A percentile compares a stretch with the other conserved stretches of the same genome.
phyloP scores from a whole-genome alignment of 2,797 vertebrate genomes.

The Semotilus atromaculatus region DNA sequence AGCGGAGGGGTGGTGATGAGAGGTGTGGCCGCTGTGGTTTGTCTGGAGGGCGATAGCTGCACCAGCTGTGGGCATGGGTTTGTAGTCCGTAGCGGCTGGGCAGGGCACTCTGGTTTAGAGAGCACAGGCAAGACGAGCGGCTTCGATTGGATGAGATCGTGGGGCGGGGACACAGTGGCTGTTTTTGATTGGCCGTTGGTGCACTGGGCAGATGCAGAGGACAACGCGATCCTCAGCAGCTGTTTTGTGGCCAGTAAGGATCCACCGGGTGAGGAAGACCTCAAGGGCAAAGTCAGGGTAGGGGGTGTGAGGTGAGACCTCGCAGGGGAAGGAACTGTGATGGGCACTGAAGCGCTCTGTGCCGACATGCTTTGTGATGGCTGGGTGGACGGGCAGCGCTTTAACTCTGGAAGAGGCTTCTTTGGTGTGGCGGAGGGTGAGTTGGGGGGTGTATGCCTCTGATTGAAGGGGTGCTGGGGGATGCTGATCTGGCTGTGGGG shows the following conservation, averaged over 20 bases:
- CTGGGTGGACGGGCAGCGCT: constrained; percentile 79
- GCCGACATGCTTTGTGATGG: constrained; percentile 63
- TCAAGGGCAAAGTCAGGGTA: constrained; percentile 73
- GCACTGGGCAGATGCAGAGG: constrained; percentile 82
- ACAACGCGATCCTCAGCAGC: constrained; percentile 88
- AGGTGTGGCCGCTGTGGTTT: constrained; percentile 60
- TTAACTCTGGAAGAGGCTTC: constrained; percentile 76
- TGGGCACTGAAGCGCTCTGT: constrained; percentile 61
- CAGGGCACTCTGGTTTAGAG: constrained; percentile 64
- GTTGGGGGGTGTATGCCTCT: constrained; percentile 80
- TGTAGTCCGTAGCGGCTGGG: constrained; percentile 76
- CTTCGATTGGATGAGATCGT: constrained; percentile 77
- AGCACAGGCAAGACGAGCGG: constrained; percentile 73
- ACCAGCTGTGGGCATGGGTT: constrained; percentile 57
- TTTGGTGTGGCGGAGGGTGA: constrained; percentile 76
- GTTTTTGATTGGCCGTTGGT: constrained; percentile 83
- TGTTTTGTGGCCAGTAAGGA: constrained; percentile 79
- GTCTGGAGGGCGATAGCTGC: constrained; percentile 73
- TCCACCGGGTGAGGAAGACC: constrained; percentile 73
- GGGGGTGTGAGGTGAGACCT: constrained; percentile 72
- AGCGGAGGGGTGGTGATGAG: constrained; percentile 69
- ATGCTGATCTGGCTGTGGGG: constrained; percentile 84
- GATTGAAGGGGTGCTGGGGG: constrained; percentile 79
- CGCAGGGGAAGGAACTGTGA: constrained; percentile 69
- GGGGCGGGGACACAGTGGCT: constrained; percentile 78